A percentile compares a stretch with the other conserved stretches of the same genome.
Evolutionary conservation across 1,140 invertebrate genomes (phyloP).

Genomic region (Varroa destructor): DNA sequence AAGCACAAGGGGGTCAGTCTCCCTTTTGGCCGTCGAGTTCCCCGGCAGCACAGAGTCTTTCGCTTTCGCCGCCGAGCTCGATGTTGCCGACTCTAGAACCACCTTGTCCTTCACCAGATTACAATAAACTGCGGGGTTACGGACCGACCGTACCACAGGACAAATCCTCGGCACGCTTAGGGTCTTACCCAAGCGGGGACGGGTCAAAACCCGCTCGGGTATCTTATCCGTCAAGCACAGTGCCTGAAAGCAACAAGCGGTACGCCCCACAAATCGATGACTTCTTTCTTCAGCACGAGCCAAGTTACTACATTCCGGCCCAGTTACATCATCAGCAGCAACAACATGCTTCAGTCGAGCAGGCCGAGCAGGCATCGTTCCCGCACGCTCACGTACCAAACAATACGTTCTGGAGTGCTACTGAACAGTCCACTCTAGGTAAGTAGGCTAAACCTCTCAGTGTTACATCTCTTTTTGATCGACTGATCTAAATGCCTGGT

Average conservation of each 20-base stretch:
- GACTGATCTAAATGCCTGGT: no score
- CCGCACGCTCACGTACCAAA: neutral
- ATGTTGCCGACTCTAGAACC: neutral
- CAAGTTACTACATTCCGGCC: slow-evolving; percentile 10
- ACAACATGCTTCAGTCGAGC: neutral
- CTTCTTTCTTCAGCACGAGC: slow-evolving; percentile 26
- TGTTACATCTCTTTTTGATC: no score
- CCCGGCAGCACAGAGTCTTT: neutral
- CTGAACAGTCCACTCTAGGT: slow-evolving; percentile 18
- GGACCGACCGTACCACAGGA: slow-evolving; percentile 3
- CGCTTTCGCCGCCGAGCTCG: slow-evolving; percentile 8
- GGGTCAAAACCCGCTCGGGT: no score
- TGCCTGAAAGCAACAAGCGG: neutral
- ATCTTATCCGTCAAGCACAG: neutral
- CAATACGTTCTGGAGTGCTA: slow-evolving; percentile 1
- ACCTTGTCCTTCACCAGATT: neutral
- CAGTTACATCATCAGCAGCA: no score
- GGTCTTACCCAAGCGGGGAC: neutral
- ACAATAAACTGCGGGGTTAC: slow-evolving; percentile 7
- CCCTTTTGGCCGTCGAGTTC: slow-evolving; percentile 18
- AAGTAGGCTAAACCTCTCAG: no score
- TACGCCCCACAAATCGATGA: slow-evolving; percentile 26
- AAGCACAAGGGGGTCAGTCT: slow-evolving; percentile 1
- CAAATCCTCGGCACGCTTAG: slow-evolving; percentile 10
- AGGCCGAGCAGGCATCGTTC: neutral